These are phyloP conservation scores for Darevskia nairensis DNA, from an alignment of 2,797 vertebrate genomes.

Conservation along the genomic window DNA sequence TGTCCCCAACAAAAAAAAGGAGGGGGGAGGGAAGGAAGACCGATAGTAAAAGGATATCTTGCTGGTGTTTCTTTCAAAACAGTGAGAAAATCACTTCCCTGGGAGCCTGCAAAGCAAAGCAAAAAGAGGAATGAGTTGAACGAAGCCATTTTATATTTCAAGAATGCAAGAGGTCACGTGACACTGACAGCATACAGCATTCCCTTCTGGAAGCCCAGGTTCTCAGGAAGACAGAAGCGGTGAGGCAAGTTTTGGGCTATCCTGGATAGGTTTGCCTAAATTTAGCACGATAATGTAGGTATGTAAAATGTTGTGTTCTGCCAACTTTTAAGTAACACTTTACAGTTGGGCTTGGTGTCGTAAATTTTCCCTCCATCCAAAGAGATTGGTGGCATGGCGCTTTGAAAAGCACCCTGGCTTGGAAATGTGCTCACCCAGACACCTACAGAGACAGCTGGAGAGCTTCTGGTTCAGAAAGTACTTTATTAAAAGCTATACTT, in stretches of 20 bases:
- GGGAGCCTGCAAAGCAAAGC: conserved; percentile 83
- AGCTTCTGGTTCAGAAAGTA: background rate
- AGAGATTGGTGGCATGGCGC: background rate
- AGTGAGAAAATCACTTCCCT: conserved; percentile 83
- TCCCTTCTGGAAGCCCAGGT: background rate
- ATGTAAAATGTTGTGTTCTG: background rate
- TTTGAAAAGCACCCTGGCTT: background rate
- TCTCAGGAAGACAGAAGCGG: background rate
- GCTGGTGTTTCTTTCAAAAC: conserved; percentile 92
- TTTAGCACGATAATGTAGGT: background rate
- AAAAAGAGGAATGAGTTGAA: background rate
- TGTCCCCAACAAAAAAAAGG: no score
- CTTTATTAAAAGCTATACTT: conserved; percentile 65
- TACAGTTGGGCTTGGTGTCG: background rate
- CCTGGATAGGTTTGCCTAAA: background rate
- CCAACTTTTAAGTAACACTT: background rate
- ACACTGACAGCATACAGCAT: background rate
- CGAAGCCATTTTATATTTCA: background rate
- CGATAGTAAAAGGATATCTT: conserved; percentile 92
- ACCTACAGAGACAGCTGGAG: background rate
- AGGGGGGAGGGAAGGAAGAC: background rate
- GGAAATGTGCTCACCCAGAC: background rate
- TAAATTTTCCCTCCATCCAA: background rate
- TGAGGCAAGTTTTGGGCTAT: background rate
- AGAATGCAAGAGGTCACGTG: background rate